These are phyloP conservation scores for Phoenoteleia sp. DNA, from an alignment of 2,888 invertebrate species.

Conservation along the genomic window DNA sequence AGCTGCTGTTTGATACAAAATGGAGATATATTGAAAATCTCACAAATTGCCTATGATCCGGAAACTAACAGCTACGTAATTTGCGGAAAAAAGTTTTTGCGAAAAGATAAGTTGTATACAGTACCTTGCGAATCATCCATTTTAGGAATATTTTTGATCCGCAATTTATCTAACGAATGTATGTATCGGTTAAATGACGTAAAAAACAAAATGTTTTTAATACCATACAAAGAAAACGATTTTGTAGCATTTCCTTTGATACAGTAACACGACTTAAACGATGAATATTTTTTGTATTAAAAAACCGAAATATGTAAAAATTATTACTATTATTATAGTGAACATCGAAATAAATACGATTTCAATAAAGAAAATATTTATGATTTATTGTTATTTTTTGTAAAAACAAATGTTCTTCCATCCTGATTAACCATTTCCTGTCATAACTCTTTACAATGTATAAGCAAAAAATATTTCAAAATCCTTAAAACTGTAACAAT, in stretches of 20 bases:
- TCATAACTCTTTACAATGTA: too few relatives aligned
- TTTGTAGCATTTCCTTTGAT: constrained; percentile 12
- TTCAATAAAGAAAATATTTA: too few relatives aligned
- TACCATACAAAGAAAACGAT: neutral
- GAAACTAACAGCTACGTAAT: constrained; percentile 1
- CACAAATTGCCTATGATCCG: constrained; percentile 7
- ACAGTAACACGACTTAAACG: constrained; percentile 5
- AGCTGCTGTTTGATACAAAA: constrained; percentile 7
- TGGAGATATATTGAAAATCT: neutral
- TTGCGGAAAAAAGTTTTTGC: constrained; percentile 8
- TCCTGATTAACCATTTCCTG: too few relatives aligned
- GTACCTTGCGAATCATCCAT: constrained; percentile 21
- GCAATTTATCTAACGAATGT: constrained; percentile 10
- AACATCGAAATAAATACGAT: too few relatives aligned
- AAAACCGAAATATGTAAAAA: too few relatives aligned
- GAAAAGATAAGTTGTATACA: constrained; percentile 22
- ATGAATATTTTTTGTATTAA: too few relatives aligned
- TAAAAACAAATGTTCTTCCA: too few relatives aligned
- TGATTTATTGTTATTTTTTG: too few relatives aligned
- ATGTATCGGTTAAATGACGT: constrained; percentile 7
- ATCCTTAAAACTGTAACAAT: too few relatives aligned
- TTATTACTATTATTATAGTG: too few relatives aligned
- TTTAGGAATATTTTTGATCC: constrained; percentile 2
- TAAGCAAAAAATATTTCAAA: too few relatives aligned
- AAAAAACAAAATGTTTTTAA: constrained; percentile 21